Conservation (phyloP, 2,888 invertebrate genomes). For the Quadriops clusia region DNA sequence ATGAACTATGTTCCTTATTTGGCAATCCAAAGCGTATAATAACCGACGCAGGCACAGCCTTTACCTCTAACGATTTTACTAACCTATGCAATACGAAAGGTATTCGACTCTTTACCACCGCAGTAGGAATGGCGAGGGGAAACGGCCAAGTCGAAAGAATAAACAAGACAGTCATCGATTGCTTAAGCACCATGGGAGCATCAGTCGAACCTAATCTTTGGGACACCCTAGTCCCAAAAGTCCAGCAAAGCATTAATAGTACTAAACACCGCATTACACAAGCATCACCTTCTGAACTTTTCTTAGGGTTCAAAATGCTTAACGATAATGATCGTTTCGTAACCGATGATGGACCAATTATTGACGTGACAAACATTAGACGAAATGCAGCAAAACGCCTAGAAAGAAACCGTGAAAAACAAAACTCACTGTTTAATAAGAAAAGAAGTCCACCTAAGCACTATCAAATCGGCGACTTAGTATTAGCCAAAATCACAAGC, state of each 20-base stretch:
- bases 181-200: slow-evolving; percentile 18
- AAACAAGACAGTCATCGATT: slow-evolving; percentile 15
- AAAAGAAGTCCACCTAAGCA: slow-evolving; percentile 8
- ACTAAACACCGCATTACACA: slow-evolving; percentile 14
- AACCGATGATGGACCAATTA: slow-evolving; percentile 9
- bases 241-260: slow-evolving; percentile 20
- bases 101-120: slow-evolving; percentile 19
- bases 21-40: slow-evolving; percentile 25
- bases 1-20: slow-evolving; percentile 22
- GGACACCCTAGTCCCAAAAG: slow-evolving; percentile 18
- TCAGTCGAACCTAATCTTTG: slow-evolving; percentile 17
- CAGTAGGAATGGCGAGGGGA: slow-evolving; percentile 20
- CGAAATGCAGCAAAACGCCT: slow-evolving; percentile 5
- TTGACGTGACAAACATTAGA: slow-evolving; percentile 12
- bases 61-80: slow-evolving; percentile 27
- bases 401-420: slow-evolving; percentile 8
- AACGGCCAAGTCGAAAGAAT: slow-evolving; percentile 27
- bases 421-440: slow-evolving; percentile 11
- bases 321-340: slow-evolving; percentile 10
- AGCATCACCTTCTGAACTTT: slow-evolving; percentile 10
- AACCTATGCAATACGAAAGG: slow-evolving; percentile 22
- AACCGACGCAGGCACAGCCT: slow-evolving; percentile 29
- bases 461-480: slow-evolving; percentile 11
- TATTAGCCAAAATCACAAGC: slow-evolving; percentile 10
- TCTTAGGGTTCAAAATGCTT: too few species aligned